Evolutionary conservation across 2,113 vertebrate genomes (phyloP), one percentile per base, ranked within the genome.

Genomic region (Grallaria varia): DNA sequence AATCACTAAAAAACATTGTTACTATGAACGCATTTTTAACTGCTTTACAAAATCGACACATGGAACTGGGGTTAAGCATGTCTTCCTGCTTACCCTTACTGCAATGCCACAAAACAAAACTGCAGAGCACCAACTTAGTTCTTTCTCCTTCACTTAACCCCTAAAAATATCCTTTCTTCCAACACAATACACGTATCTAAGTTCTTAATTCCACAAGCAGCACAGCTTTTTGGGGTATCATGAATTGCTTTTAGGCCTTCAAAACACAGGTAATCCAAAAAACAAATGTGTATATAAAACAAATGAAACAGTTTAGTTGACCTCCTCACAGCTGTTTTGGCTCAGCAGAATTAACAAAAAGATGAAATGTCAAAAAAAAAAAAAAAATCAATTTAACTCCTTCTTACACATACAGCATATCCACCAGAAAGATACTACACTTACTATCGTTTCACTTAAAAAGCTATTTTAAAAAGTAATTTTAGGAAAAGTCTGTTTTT

Each of bases 291-390:
- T 2, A 27, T 4, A 55, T 5, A 24, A 2, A 28, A 45, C 21
- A n/a, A 16, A 63, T 68, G 28, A 73, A 84, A 59, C 20, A 42
- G 8, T 0, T 66, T 62, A 76, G 6, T 15, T 33, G 9, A n/a
- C 13, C 6, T 44, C 42, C 35, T 31, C 0, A 0, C 8, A 30
- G 27, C 30, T 45, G 9, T 64, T 71, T 28, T 37, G 33, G 12
- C 15, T 59, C 67, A 42, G 37, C 12, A 67, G 28, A 9, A 53
- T 68, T 28, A 67, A 59, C 4, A 35, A 60, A 75, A 92, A 40
- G 3, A 31, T 3, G 3, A 55, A 52, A 14, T 14, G 3, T 30
- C 7, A n/a, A 30, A 49, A n/a, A n/a, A 14, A 45, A 44, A 66
- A 55, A n/a, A 22, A 49, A 39, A 47, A 15, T 7, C 14, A 60